Evolutionary conservation across 2,113 vertebrate genomes (phyloP).

Genomic region (Platanista minor): DNA sequence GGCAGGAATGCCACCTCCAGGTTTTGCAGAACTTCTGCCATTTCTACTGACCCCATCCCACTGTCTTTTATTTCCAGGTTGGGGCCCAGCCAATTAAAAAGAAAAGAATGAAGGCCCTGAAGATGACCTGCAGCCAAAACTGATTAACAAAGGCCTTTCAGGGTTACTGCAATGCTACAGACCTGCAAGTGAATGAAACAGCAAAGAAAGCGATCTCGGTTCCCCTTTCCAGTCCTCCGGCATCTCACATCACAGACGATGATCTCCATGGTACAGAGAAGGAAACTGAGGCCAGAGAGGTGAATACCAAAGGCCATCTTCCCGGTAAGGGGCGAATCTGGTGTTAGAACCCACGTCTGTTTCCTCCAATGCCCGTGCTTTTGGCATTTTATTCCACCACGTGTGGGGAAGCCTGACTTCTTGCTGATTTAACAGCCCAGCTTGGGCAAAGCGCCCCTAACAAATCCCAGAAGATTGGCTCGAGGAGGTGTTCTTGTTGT

Average conservation of each 20-base stretch:
- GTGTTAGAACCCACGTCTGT: not conserved
- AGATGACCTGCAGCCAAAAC: not conserved
- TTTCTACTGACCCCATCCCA: not conserved
- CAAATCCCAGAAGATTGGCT: slow-evolving; percentile 52
- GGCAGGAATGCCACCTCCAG: accelerated
- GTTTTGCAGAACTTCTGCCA: not conserved
- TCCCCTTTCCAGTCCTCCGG: not conserved
- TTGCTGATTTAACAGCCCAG: slow-evolving; percentile 24
- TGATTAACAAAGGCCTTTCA: not conserved
- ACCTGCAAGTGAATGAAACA: not conserved
- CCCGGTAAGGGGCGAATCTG: accelerated
- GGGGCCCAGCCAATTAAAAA: not conserved
- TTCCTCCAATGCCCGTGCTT: accelerated
- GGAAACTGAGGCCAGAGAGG: not conserved
- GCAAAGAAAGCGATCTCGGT: not conserved
- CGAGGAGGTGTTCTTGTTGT: not conserved
- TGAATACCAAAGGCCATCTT: not conserved
- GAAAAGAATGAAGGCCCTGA: not conserved
- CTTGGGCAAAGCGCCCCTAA: not conserved
- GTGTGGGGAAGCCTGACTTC: not conserved
- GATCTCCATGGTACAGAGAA: not conserved
- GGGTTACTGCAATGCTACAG: not conserved
- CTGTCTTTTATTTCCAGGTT: not conserved
- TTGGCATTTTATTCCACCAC: not conserved
- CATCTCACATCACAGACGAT: accelerated